phyloP scores from a whole-genome alignment of 2,113 vertebrate genomes.

The Meles meles region DNA sequence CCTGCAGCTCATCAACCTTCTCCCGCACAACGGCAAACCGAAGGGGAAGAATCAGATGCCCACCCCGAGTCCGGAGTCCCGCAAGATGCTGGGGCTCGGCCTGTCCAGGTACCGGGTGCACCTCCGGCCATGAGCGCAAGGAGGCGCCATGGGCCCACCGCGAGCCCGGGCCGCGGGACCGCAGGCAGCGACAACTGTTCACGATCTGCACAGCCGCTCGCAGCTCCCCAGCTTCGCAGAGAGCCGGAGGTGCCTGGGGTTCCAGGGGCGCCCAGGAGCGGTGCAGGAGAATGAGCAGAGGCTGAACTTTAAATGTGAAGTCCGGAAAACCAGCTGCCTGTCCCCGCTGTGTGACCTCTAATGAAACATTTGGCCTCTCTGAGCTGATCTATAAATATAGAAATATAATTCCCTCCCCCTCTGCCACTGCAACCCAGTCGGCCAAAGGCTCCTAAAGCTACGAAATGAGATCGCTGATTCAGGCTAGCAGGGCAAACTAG shows the following conservation, averaged over 20 bases:
- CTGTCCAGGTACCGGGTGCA: not conserved
- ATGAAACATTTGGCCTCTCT: not conserved
- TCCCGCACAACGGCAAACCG: not conserved
- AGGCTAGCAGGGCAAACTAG: not conserved
- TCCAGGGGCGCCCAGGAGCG: accelerated
- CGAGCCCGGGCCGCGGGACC: not conserved
- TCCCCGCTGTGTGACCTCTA: not conserved
- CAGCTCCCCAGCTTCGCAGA: not conserved
- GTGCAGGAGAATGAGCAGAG: not conserved
- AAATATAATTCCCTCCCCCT: not conserved
- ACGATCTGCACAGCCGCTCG: accelerated
- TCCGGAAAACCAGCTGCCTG: not conserved
- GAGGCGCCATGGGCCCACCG: constrained; percentile 59
- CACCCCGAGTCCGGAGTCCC: accelerated
- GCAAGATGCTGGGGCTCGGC: accelerated
- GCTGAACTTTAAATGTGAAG: not conserved
- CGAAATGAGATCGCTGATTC: not conserved
- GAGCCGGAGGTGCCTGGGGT: not conserved
- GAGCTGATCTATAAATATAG: not conserved
- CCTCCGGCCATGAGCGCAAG: constrained; percentile 34
- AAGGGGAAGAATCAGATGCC: not conserved
- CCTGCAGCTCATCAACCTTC: not conserved
- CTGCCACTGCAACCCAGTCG: not conserved
- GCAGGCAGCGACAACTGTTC: not conserved
- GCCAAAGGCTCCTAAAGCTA: not conserved